Base-by-base conservation (phyloP, 2,797 vertebrate genomes). In the Chiroxiphia lanceolata region DNA sequence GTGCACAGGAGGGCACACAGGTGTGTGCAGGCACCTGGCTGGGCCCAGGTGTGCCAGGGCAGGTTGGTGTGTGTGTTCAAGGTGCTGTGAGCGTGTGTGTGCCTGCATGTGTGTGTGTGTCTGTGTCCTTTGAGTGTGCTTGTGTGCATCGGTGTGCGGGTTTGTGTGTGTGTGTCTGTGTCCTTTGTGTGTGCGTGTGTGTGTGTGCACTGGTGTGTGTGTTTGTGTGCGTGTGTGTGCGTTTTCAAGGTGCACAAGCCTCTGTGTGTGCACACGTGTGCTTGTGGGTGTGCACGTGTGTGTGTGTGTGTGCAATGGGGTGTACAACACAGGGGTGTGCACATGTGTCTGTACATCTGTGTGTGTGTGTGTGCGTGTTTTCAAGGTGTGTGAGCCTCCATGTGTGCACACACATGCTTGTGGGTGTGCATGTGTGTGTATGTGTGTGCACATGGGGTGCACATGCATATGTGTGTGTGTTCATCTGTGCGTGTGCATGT, bases 51-150 rank as follows among this genome's bases (percentile, higher is more conserved):
- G 70, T 16, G 57, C 40, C 57, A 3, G 26, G 45, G 78, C n/a
- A 3, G 9, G 63, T 6, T 2, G 63, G 11, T 9, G 60, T 1
- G 6, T 0, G 22, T 2, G 33, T 23, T 47, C 34, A 8, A 3
- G 44, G 44, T 40, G 5, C 15, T 22, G 7, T 2, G 44, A 14
- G 29, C 0, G 21, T 10, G 40, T n/a, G 50, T 15, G n/a, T 34
- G 53, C 18, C 23, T 44, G 47, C 25, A 3, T 4, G 5, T 12
- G n/a, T 25, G 26, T 26, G 40, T 3, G 48, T 4, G 38, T 11
- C 9, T 2, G 10, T 8, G 18, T 12, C 13, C 14, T 1, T 3
- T 51, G 26, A 33, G 7, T 0, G 1, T 9, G 10, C n/a, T n/a
- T 17, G 23, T 7, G 14, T 10, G 18, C 27, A n/a, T 2, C 3